Conservation (phyloP, 1,140 invertebrate genomes). For the Hetaerina americana region DNA sequence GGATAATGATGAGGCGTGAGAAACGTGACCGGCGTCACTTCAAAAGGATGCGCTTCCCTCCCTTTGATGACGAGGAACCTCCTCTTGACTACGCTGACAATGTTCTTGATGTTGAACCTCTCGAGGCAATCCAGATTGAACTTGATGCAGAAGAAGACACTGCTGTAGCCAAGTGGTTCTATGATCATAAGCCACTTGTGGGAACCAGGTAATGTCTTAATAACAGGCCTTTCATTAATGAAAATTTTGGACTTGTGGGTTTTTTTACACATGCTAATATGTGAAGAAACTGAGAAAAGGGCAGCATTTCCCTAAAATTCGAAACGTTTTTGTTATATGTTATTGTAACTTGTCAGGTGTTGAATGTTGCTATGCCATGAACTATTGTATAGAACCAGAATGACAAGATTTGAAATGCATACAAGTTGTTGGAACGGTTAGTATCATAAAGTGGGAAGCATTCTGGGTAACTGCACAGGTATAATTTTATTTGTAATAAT, state of each 20-base stretch:
- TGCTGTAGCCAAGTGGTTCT: conserved; percentile 89
- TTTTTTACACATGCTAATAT: no score
- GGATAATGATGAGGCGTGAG: conserved; percentile 99
- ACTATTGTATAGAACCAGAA: no score
- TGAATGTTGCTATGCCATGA: no score
- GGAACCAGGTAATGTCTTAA: conserved; percentile 71
- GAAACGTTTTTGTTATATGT: no score
- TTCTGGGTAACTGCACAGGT: no score
- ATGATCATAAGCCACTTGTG: conserved; percentile 93
- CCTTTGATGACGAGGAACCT: conserved; percentile 99
- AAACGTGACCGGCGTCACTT: conserved; percentile 98
- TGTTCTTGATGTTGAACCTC: conserved; percentile 94
- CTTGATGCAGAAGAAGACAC: conserved; percentile 92
- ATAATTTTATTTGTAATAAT: no score
- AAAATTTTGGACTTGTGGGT: conserved; percentile 2
- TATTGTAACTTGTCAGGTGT: no score
- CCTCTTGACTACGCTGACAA: conserved; percentile 99
- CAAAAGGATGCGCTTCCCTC: conserved; percentile 98
- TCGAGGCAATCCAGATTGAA: conserved; percentile 98
- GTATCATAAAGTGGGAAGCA: no score
- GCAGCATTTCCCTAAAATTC: no score
- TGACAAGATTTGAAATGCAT: no score
- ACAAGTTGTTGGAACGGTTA: no score
- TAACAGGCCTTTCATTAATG: conserved; percentile 13
- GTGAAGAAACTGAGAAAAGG: no score